Evolutionary conservation across 2,888 invertebrate species (phyloP), one percentile per base, ranked within the genome.

Genomic region (Cancer borealis): DNA sequence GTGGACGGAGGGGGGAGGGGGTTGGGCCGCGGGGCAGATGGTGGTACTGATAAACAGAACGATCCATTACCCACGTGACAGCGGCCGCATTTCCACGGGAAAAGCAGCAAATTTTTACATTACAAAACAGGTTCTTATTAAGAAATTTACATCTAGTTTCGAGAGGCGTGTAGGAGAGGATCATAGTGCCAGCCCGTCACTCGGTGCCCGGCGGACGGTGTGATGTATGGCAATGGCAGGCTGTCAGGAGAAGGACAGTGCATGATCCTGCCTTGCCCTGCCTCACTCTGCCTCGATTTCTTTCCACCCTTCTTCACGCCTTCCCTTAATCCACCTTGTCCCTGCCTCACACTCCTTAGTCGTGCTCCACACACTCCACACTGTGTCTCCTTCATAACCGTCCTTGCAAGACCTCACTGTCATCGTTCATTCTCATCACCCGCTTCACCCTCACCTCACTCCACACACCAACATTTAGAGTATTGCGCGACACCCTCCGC

Each of bases 41-140:
- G 91, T 46, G 66, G 88, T 84, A 49, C 79, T 46, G 93, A 93
- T 93, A 93, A 93, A 92, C 93, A 93, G 49, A 47, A 46, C 93
- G 90, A 93, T 93, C 93, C 93, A 93, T 93, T 93, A 93, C 87
- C 45, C 30, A n/a, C 88, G 93, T 93, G 93, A 93, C 93, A 92
- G 93, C 93, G 92, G 93, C 93, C 93, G 93, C 92, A 93, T 93
- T 93, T 93, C 93, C 93, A 84, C 87, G 88, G 91, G 93, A 93
- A 93, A 93, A 93, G 93, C 91, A 93, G 93, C 92, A 93, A 93
- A 93, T 93, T 93, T 93, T 93, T 93, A 93, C 93, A 93, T 93
- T 93, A 93, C 93, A 88, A 93, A 93, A 93, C 93, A 88, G 93
- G 92, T 93, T 93, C 93, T 54, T 92, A 93, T 93, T 93, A 93